phyloP scores from a whole-genome alignment of 2,888 invertebrate species.

The Nipponacmea schrenckii region DNA sequence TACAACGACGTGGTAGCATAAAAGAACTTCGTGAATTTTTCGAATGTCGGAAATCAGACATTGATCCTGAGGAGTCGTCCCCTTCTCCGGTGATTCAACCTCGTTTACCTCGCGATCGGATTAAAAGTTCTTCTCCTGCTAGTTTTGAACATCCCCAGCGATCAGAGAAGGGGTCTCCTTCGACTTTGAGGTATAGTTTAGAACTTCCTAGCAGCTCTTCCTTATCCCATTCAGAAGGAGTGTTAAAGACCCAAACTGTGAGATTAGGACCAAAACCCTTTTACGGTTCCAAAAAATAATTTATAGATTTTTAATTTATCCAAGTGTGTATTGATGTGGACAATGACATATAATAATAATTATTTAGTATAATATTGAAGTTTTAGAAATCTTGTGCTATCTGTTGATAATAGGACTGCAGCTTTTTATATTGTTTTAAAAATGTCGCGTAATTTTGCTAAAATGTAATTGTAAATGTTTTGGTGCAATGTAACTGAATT shows the following conservation, averaged over 20 bases:
- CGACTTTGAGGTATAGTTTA: slow-evolving; percentile 34
- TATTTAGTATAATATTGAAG: neutral
- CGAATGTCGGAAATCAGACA: slow-evolving; percentile 41
- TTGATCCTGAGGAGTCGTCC: slow-evolving; percentile 8
- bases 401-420: neutral
- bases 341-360: too few relatives aligned
- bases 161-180: slow-evolving; percentile 16
- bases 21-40: slow-evolving; percentile 57
- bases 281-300: slow-evolving; percentile 49
- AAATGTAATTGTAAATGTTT: too few relatives aligned
- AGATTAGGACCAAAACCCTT: slow-evolving; percentile 61
- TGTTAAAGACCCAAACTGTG: slow-evolving; percentile 41
- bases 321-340: too few relatives aligned
- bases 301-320: neutral
- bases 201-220: slow-evolving; percentile 43
- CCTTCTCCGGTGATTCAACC: slow-evolving; percentile 25
- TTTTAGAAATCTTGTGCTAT: neutral
- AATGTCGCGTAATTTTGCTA: too few relatives aligned
- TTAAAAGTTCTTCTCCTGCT: slow-evolving; percentile 42
- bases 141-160: slow-evolving; percentile 10
- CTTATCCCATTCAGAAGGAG: slow-evolving; percentile 26
- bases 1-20: slow-evolving; percentile 58
- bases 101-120: slow-evolving; percentile 30
- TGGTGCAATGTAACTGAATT: too few relatives aligned
- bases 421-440: slow-evolving; percentile 4